Evolutionary conservation across 2,113 vertebrate species (phyloP), one percentile per base, ranked within the genome.

Genomic region (Nyctereutes procyonoides): DNA sequence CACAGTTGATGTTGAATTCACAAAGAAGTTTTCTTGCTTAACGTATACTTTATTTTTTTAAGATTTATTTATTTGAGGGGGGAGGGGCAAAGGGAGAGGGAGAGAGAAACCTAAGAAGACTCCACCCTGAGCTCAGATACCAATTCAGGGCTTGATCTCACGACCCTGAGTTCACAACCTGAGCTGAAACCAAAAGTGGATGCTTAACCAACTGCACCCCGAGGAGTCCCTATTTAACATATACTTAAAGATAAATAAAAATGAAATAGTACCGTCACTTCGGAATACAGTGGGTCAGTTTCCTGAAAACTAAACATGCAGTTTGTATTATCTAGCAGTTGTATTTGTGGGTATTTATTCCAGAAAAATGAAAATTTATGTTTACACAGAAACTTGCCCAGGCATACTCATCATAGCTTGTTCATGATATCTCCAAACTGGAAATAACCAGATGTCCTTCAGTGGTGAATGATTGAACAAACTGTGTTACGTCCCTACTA

Each of bases 21-120:
- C 71, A 81, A 93, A 86, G 26, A 19, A 28, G 15, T 93, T 81
- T 74, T 93, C 51, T 60, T 81, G 56, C 24, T 95, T 81, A 90
- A 74, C 8, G 4, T 55, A 56, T 8, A 10, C 58, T 67, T 93
- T 74, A 82, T 69, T 69, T 16, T 67, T 69, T 69, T 19, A 4
- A 69, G 32, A 19, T 69, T 69, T 69, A 69, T 69, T 69, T 69
- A 69, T n/a, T 69, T 69, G 67, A 69, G 32, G 8, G 4, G 16
- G 67, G 67, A 69, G 7, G 15, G 30, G 30, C 65, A n/a, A 32
- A n/a, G 16, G 32, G 32, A 69, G 17, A 4, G 16, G 67, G 67
- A 69, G 67, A 69, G 17, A 69, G 67, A 69, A 69, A 35, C 32
- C 32, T 69, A 20, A 35, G 16, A 16, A 69, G 9, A 69, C 32